Evolutionary conservation across 1,140 invertebrate species (phyloP).

Genomic region (Trachymyrmex cornetzi): DNA sequence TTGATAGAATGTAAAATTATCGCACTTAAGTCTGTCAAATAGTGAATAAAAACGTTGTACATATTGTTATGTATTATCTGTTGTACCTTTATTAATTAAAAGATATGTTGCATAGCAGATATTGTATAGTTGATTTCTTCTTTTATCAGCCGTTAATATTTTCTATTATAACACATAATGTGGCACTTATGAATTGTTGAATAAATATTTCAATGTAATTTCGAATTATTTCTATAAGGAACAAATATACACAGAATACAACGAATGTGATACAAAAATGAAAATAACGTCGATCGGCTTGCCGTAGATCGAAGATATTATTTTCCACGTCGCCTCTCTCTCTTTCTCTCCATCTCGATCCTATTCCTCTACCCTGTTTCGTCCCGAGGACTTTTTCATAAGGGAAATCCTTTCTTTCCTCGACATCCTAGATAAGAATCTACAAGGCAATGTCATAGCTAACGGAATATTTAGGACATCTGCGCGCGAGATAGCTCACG

Average conservation of each 20-base stretch:
- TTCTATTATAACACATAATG: constrained; percentile 40
- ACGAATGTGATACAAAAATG: constrained; percentile 31
- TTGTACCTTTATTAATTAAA: constrained; percentile 4
- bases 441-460: constrained; percentile 73
- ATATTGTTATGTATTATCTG: constrained; percentile 7
- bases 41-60: background rate
- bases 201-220: constrained; percentile 12
- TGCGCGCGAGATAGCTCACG: constrained; percentile 62
- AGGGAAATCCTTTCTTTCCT: constrained; percentile 69
- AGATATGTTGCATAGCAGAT: background rate
- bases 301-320: constrained; percentile 47
- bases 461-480: constrained; percentile 69
- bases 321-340: constrained; percentile 20
- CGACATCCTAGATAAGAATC: constrained; percentile 73
- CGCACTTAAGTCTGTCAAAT: background rate
- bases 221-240: constrained; percentile 2
- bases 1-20: background rate
- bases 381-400: constrained; percentile 76
- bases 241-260: background rate
- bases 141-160: constrained; percentile 19
- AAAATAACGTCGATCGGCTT: constrained; percentile 47
- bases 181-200: constrained; percentile 48
- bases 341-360: constrained; percentile 24
- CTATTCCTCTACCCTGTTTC: constrained; percentile 76
- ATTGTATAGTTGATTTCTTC: background rate